Evolutionary conservation across 1,140 invertebrate genomes (phyloP), one percentile per base, ranked within the genome.

Genomic region (Melitaea cinxia): DNA sequence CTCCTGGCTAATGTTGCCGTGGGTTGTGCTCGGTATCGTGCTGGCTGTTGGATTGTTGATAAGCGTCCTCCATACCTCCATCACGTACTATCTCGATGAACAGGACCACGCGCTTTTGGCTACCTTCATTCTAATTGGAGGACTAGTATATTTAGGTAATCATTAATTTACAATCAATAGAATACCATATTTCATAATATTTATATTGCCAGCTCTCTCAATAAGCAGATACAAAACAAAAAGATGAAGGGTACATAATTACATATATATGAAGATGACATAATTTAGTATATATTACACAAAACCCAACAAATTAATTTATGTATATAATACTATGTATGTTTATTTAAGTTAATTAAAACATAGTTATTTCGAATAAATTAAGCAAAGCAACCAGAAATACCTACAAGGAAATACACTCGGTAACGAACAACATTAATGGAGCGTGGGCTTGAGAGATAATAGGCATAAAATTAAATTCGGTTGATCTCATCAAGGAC

Each of bases 1-100:
- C 72, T 95, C 94, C 64, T 95, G 94, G 84, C 84, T 96, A 67
- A 96, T 96, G 95, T 89, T 96, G 17, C 96, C 96, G 24, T 97
- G 95, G 95, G 95, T 97, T 12, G 92, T 95, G 21, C 86, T 96
- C 19, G 95, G 95, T 0, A 93, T 96, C 28, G 95, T 96, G 92
- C 89, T 96, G 26, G 94, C 94, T 0, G 92, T 96, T 58, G 95
- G 94, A 4, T 78, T 96, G 42, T 82, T 96, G 17, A 93, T 96
- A 59, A 96, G 95, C 57, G 92, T 96, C 17, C 92, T 96, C 28
- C 96, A 95, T 73, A 96, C 95, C 1, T 93, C 93, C 10, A 93
- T 96, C 58, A 93, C 93, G 24, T 94, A 94, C 80, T 95, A 94
- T 78, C 91, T 95, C 35, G 92, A 95, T 54, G 85, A 92, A 12